phyloP scores from a whole-genome alignment of 2,888 invertebrate species.

The Amphiduros pacificus region DNA sequence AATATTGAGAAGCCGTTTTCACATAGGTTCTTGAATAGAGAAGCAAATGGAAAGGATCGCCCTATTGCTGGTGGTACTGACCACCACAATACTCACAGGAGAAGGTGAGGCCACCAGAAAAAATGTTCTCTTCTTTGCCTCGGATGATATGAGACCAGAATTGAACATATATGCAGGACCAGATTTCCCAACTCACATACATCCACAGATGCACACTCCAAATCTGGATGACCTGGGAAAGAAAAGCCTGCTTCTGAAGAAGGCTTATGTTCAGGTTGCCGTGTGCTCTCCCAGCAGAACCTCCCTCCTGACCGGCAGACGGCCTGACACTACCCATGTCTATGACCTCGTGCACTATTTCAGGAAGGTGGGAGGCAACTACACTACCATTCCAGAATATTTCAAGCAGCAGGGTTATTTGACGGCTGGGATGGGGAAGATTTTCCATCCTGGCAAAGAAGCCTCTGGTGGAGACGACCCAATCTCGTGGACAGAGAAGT shows the following conservation, averaged over 20 bases:
- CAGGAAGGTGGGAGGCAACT: constrained; percentile 15
- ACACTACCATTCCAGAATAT: constrained; percentile 25
- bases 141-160: constrained; percentile 33
- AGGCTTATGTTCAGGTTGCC: constrained; percentile 33
- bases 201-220: constrained; percentile 35
- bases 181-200: background rate
- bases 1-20: too few species aligned
- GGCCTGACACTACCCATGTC: constrained; percentile 1
- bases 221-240: constrained; percentile 34
- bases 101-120: background rate
- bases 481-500: constrained; percentile 20
- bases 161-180: background rate
- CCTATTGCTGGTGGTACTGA: too few species aligned
- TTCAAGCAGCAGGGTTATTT: constrained; percentile 26
- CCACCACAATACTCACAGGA: too few species aligned
- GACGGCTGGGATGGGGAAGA: constrained; percentile 22
- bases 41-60: too few species aligned
- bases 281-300: constrained; percentile 4
- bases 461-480: constrained; percentile 64
- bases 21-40: too few species aligned
- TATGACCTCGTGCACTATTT: background rate
- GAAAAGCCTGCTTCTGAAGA: constrained; percentile 30
- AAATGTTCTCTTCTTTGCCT: constrained; percentile 32
- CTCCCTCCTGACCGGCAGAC: background rate
- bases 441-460: constrained; percentile 22